Evolutionary conservation across 2,797 vertebrate species (phyloP), one percentile per base, ranked within the genome.

Genomic region (Hoplostethus atlanticus): DNA sequence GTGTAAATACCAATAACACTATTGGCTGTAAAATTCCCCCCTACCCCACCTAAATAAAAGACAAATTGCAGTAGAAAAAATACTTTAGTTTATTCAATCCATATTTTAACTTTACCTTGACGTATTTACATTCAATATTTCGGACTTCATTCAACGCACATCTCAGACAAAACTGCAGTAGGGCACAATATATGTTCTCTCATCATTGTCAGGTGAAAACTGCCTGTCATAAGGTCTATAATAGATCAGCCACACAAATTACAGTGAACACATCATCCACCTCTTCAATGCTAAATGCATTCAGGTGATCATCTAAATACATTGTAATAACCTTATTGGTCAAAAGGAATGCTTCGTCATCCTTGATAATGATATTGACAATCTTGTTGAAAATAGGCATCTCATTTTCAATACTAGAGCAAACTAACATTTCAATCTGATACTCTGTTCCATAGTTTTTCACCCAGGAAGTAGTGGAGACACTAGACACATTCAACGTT

Each of bases 381-480:
- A 72, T 55, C 60, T 55, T 64, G 2, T 55, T 56, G 12, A 72
- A 71, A 40, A 47, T 40, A 55, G 59, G 58, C n/a, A 54, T 42
- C 28, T 77, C 54, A 64, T 54, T 70, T 69, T 61, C 8, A 15
- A 40, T 17, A 51, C 11, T 42, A 48, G 15, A 8, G 34, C 64
- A 77, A 31, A 75, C 46, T 60, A 54, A 77, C 69, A 73, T 66
- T 17, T 51, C 70, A 77, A 66, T 40, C 46, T 76, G 53, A 53
- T 79, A 66, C 28, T 69, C 57, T 47, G 48, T 79, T 28, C 56
- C 56, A 55, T 73, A 65, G 63, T 44, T 71, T 73, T 71, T 82
- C n/a, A 73, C 71, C 70, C 62, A 74, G 48, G 17, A 47, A 47
- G 70, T 81, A 17, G 42, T 81, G 13, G 54, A n/a, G n/a, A n/a